phyloP scores from a whole-genome alignment of 2,888 invertebrate genomes.

The Ichneumoninae sp. region DNA sequence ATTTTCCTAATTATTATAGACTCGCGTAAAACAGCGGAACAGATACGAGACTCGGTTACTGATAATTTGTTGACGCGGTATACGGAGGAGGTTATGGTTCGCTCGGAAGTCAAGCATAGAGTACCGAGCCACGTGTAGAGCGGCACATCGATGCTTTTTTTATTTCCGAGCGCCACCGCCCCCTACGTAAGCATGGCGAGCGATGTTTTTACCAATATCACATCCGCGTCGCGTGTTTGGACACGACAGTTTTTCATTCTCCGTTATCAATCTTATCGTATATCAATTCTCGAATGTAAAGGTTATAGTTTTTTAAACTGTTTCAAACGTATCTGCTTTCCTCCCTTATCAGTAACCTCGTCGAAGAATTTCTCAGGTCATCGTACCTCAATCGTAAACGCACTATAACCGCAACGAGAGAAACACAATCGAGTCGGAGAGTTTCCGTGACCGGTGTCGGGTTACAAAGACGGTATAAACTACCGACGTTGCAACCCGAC shows the following conservation, averaged over 20 bases:
- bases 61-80: not conserved
- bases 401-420: slow-evolving; percentile 32
- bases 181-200: slow-evolving; percentile 21
- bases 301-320: not conserved
- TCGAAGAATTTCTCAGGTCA: slow-evolving; percentile 34
- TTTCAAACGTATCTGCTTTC: not conserved
- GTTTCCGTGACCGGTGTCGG: slow-evolving; percentile 53
- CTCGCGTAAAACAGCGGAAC: not conserved
- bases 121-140: not conserved
- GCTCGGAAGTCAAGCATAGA: slow-evolving; percentile 24
- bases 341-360: slow-evolving; percentile 2
- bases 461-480: slow-evolving; percentile 56
- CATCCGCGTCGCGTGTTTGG: not conserved
- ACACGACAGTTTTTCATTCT: not conserved
- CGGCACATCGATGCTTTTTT: not conserved
- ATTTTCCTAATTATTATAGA: slow-evolving; percentile 22
- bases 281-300: not conserved
- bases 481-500: slow-evolving; percentile 47
- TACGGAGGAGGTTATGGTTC: slow-evolving; percentile 40
- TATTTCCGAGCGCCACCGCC: not conserved
- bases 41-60: not conserved
- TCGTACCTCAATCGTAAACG: slow-evolving; percentile 43
- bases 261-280: not conserved
- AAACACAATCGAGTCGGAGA: slow-evolving; percentile 49
- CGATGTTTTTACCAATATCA: not conserved